These are phyloP conservation scores for Sorex maritimensis DNA, from an alignment of 2,797 vertebrate species.

Conservation along the genomic window DNA sequence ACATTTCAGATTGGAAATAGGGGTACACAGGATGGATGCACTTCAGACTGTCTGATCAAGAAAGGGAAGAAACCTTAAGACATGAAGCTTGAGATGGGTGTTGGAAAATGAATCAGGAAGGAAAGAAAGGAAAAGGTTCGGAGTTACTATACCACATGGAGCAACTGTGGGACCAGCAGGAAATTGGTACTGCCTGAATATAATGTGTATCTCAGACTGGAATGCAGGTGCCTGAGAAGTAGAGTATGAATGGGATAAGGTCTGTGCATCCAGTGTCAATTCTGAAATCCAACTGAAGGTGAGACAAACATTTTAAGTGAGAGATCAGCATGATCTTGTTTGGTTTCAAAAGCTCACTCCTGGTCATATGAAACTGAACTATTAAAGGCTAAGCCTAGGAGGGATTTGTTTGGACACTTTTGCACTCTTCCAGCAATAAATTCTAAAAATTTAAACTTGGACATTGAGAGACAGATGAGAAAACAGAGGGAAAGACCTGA, in stretches of 20 bases:
- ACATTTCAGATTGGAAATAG: conserved; percentile 1
- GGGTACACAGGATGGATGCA: background rate
- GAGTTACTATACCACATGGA: background rate
- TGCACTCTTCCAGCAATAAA: conserved; percentile 20
- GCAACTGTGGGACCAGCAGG: background rate
- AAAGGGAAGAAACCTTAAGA: background rate
- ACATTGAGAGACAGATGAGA: background rate
- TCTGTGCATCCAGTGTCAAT: conserved; percentile 6
- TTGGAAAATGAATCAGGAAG: background rate
- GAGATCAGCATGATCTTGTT: background rate
- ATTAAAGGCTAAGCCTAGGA: background rate
- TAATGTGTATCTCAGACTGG: background rate
- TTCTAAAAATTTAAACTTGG: conserved; percentile 10
- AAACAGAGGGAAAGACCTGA: background rate
- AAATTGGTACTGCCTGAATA: background rate
- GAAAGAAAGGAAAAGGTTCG: background rate
- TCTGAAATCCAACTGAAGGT: conserved; percentile 15
- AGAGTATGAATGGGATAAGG: background rate
- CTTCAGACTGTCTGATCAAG: background rate
- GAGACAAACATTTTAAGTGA: background rate
- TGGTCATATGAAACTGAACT: background rate
- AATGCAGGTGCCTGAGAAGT: background rate
- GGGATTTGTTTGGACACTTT: background rate
- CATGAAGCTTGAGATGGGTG: background rate
- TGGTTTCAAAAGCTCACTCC: background rate